Evolutionary conservation across 1,140 invertebrate species (phyloP), one percentile per base, ranked within the genome.

Genomic region (Lepidurus couesii): DNA sequence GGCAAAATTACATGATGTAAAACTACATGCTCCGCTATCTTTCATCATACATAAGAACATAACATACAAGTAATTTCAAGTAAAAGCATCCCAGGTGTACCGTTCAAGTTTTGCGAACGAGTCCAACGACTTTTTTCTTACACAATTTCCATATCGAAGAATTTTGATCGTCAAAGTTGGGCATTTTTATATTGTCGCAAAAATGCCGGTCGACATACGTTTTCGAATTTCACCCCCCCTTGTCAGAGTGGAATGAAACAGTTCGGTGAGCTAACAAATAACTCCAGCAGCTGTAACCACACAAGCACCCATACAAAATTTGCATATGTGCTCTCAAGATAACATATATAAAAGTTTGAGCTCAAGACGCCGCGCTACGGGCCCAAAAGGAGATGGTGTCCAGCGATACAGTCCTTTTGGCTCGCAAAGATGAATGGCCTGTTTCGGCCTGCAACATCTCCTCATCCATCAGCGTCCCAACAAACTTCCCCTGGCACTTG

Each of bases 401-500:
- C 53, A n/a, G 53, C 53, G 53, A 65, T 65, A 65, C 53, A 65
- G 53, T 65, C 53, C 53, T 65, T 16, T 65, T 65, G 53, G 53
- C 53, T 65, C 21, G 53, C 53, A 65, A 65, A 65, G 53, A 65
- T 65, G 53, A 65, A 65, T 65, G 53, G 53, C 53, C 53, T 65
- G 53, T 21, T 65, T 65, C 53, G 53, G 53, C 53, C 53, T 65
- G 53, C 53, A 65, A 65, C 53, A 65, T 65, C 53, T 9, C 53
- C 53, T 65, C 53, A 65, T 65, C 53, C 53, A 65, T 65, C 53
- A 65, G 53, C 53, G 53, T 65, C 53, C 53, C 53, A 65, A 13
- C 16, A 65, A 65, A 13, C 8, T 65, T 21, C 53, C 21, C 53
- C 7, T n/a, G 53, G 53, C 16, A 16, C 53, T 65, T 65, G 53